Percentiles rank a stretch among this genome's conserved stretches.
These are phyloP conservation scores for Dysmachus trigonus DNA, from an alignment of 2,888 invertebrate species.

Conservation along the genomic window DNA sequence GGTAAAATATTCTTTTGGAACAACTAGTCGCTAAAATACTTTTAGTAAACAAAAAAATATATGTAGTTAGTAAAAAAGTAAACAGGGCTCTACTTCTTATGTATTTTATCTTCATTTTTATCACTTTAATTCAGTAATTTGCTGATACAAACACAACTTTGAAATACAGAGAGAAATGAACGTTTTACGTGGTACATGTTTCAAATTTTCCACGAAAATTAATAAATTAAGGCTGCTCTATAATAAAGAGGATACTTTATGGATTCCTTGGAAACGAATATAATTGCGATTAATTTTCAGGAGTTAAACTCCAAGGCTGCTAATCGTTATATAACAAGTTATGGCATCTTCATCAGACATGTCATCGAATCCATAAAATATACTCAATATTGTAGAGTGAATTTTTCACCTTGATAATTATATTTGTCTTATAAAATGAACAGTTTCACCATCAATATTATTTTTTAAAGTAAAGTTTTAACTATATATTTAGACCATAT, in stretches of 20 bases:
- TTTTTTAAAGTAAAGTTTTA: no score
- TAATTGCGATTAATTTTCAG: neutral
- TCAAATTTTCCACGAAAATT: slow-evolving; percentile 27
- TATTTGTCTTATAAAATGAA: no score
- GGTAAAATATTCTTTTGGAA: slow-evolving; percentile 22
- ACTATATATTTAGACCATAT: no score
- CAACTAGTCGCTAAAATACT: slow-evolving; percentile 14
- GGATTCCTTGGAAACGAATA: neutral
- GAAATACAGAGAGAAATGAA: neutral
- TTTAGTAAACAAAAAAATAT: neutral
- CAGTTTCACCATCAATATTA: neutral
- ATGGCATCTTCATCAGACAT: no score
- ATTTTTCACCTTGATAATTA: neutral
- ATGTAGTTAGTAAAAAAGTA: neutral
- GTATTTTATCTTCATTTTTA: neutral
- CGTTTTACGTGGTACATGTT: slow-evolving; percentile 8
- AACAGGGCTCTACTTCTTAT: neutral
- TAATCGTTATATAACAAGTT: no score
- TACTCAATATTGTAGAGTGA: neutral
- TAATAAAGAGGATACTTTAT: neutral
- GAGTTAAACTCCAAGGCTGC: neutral
- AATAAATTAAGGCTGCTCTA: neutral
- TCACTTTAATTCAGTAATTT: slow-evolving; percentile 19
- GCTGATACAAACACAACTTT: neutral
- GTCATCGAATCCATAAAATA: neutral